Conservation (phyloP, 1,140 invertebrate genomes). For the Portunus trituberculatus region DNA sequence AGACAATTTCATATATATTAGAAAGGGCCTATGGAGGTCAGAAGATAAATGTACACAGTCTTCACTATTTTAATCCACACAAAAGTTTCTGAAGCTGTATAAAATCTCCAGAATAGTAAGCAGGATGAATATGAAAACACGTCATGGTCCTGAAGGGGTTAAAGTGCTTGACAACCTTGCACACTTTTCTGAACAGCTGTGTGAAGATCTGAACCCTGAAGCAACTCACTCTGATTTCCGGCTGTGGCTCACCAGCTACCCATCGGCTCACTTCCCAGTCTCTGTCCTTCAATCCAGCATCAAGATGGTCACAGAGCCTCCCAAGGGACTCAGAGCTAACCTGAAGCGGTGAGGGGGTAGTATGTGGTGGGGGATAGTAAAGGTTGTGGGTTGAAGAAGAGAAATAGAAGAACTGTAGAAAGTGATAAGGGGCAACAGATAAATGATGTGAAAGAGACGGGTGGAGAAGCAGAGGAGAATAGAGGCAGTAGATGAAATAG, state of each 20-base stretch:
- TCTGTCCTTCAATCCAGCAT: constrained; percentile 83
- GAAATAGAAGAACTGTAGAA: neutral
- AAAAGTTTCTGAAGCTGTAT: no score
- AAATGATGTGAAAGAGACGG: no score
- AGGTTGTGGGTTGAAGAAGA: neutral
- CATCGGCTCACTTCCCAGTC: constrained; percentile 82
- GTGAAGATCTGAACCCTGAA: constrained; percentile 81
- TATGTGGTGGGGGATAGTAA: neutral
- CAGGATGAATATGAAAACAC: no score
- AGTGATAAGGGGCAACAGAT: no score
- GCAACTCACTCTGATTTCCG: constrained; percentile 82
- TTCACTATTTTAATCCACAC: no score
- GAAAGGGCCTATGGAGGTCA: no score
- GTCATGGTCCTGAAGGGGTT: no score
- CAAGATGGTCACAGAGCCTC: constrained; percentile 84
- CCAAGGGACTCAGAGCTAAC: constrained; percentile 83
- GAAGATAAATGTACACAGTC: no score
- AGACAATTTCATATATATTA: no score
- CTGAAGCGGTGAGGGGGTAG: constrained; percentile 79
- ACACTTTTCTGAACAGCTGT: constrained; percentile 70
- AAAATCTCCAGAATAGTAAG: no score
- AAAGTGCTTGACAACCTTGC: neutral
- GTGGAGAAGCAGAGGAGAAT: neutral
- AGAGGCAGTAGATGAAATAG: no score
- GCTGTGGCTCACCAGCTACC: constrained; percentile 83